Evolutionary conservation across 2,113 vertebrate species (phyloP), one percentile per base, ranked within the genome.

Genomic region (Nibea albiflora): DNA sequence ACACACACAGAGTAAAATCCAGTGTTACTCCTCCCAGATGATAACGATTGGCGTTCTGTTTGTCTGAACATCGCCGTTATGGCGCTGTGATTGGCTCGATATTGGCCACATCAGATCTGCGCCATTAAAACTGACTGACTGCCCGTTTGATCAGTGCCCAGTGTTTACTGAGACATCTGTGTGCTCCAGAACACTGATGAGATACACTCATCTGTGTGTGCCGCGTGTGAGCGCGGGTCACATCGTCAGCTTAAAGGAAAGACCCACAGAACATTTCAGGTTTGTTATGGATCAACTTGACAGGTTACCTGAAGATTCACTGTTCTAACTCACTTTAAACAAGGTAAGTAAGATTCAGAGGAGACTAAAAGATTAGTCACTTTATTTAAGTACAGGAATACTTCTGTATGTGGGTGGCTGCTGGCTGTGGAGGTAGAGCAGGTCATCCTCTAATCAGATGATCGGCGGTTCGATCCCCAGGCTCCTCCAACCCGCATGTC

Each of bases 41-140:
- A 72, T 49, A 61, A 56, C 0, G 35, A 69, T 62, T 42, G 70
- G 17, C 20, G 35, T 14, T 53, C 17, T 7, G 19, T 42, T 52
- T 61, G 73, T 76, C 46, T 22, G 44, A 79, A 44, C 73, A 77
- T 35, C 66, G 47, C 53, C 11, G 50, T 76, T 74, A n/a, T 31
- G n/a, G 47, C 20, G 39, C 42, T 57, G 22, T 73, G 77, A 85
- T 73, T 75, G 81, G 66, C 71, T 79, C 83, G 42, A 26, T 76
- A 62, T 56, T 58, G 76, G 49, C 50, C 75, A 4, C 83, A 67
- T 84, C 75, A 71, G 83, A 76, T 79, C 42, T 35, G 81, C 61
- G 67, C 78, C 78, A 85, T 87, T 87, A 73, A 81, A 70, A 75
- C 20, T 19, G 35, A 66, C 64, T 73, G 66, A 56, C 74, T 28